Evolutionary conservation across 2,888 invertebrate species (phyloP), one percentile per base, ranked within the genome.

Genomic region (Blomia tropicalis): DNA sequence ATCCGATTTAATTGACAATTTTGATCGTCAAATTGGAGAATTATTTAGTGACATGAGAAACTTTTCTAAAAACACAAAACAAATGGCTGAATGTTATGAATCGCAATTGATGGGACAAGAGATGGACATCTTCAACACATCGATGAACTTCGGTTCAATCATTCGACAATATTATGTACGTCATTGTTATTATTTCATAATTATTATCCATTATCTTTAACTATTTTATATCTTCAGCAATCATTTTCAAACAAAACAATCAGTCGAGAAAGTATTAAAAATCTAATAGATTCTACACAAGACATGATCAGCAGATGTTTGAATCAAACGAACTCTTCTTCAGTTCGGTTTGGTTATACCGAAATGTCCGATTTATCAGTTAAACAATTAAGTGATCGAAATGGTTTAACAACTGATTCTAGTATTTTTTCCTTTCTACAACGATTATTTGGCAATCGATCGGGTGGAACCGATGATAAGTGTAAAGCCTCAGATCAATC

Each of bases 281-380:
- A 47, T 27, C 22, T 47, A 47, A 7, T 47, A n/a, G 51, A 47
- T n/a, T 47, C 51, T 11, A 47, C 51, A 11, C 51, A n/a, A 47
- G 51, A 47, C 22, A 47, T 47, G 11, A 47, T 27, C 51, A 47
- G 7, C 22, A 7, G 51, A 11, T 47, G 51, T n/a, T 14, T 27
- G 7, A 19, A 22, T n/a, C 11, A n/a, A 47, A 7, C 7, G 22
- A 7, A 19, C 7, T n/a, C n/a, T n/a, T n/a, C n/a, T n/a, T n/a
- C n/a, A n/a, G n/a, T n/a, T n/a, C n/a, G 22, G 51, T 47, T 11
- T 27, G 51, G 51, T n/a, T 47, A 11, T n/a, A 47, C 51, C 22
- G 7, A 7, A 27, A 7, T 47, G 5, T 47, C 51, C 7, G 51
- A 47, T n/a, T 11, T 11, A n/a, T 11, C 7, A 7, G 14, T 47